Evolutionary conservation across 2,113 vertebrate species (phyloP).

Genomic region (Gallinago media): DNA sequence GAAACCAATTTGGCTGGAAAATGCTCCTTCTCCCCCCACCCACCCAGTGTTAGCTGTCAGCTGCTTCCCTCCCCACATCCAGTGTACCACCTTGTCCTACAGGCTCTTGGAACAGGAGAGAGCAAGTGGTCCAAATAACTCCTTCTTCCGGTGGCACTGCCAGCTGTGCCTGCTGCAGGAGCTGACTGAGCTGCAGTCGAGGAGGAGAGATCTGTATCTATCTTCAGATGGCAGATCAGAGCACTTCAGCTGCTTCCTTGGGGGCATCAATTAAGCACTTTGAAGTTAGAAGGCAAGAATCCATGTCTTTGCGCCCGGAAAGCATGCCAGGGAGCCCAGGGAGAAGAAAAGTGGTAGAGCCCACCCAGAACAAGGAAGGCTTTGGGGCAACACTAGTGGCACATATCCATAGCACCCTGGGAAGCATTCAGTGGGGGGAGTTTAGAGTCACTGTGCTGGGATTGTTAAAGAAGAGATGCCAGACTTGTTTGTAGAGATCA

Average conservation of each 20-base stretch:
- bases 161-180: not conserved
- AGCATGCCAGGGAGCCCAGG: not conserved
- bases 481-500: not conserved
- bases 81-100: accelerated
- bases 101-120: not conserved
- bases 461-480: not conserved
- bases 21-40: not conserved
- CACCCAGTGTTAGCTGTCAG: not conserved
- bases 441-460: not conserved
- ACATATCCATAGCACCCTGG: not conserved
- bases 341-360: not conserved
- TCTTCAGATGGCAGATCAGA: not conserved
- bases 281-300: not conserved
- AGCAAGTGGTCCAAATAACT: not conserved
- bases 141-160: accelerated
- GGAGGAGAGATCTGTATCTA: not conserved
- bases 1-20: not conserved
- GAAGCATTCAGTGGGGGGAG: accelerated
- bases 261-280: not conserved
- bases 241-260: not conserved
- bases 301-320: not conserved
- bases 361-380: not conserved
- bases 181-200: not conserved
- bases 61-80: not conserved
- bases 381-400: not conserved